A percentile compares a stretch with the other conserved stretches of the same genome.
phyloP scores from a whole-genome alignment of 2,888 invertebrate species.

The Pteria penguin region DNA sequence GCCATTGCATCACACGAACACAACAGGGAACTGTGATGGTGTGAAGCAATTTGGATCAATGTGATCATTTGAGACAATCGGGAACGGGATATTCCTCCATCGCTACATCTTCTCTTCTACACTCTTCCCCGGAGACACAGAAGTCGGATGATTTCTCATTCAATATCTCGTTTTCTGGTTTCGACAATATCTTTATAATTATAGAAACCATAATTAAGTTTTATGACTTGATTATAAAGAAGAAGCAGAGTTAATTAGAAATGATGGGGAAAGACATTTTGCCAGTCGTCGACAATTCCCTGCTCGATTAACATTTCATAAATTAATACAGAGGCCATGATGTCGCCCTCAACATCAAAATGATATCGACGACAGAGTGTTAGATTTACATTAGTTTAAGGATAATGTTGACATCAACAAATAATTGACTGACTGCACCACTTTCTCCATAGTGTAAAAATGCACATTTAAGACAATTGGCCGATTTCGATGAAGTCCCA shows the following conservation, averaged over 20 bases:
- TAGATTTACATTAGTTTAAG: conserved; percentile 32
- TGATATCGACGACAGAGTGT: conserved; percentile 32
- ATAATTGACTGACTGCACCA: conserved; percentile 33
- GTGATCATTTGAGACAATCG: conserved; percentile 40
- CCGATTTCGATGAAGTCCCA: conserved; percentile 16
- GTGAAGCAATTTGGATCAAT: conserved; percentile 44
- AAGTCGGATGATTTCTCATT: conserved; percentile 21
- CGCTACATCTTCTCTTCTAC: conserved; percentile 23
- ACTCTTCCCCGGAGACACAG: conserved; percentile 16
- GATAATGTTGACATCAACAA: conserved; percentile 27
- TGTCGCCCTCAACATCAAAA: conserved; percentile 24
- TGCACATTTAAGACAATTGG: conserved; percentile 29
- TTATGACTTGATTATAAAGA: conserved; percentile 42
- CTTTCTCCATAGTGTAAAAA: conserved; percentile 35
- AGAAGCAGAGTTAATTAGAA: conserved; percentile 35
- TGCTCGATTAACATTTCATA: conserved; percentile 31
- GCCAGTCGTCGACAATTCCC: conserved; percentile 30
- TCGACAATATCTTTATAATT: conserved; percentile 37
- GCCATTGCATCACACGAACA: background rate
- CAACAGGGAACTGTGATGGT: conserved; percentile 26
- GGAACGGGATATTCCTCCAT: conserved; percentile 25
- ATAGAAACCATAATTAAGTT: conserved; percentile 38
- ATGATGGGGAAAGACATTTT: conserved; percentile 31
- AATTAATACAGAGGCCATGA: conserved; percentile 41
- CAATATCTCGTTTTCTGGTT: conserved; percentile 20